Conservation (phyloP, 2,888 invertebrate genomes). For the Agrenia bidenticulata region DNA sequence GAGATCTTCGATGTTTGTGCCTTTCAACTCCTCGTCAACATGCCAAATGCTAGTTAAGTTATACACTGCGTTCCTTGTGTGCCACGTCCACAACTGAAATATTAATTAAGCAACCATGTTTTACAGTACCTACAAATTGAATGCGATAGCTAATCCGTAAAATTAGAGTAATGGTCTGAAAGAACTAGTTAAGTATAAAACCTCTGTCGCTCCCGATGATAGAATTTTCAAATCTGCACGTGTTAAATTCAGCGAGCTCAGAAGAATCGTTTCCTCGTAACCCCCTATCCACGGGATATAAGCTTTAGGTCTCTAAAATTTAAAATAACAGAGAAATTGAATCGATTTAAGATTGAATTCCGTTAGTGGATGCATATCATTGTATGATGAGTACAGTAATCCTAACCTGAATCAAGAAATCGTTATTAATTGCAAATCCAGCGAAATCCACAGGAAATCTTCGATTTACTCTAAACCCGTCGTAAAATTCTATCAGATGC, state of each 20-base stretch:
- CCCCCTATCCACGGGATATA: constrained; percentile 70
- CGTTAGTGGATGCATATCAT: too few relatives aligned
- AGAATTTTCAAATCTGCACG: constrained; percentile 70
- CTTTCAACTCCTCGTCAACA: too few relatives aligned
- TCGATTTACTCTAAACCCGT: constrained; percentile 70
- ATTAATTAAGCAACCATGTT: not conserved
- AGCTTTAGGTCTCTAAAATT: constrained; percentile 61
- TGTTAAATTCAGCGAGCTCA: constrained; percentile 66
- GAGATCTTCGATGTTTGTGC: too few relatives aligned
- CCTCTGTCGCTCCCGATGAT: too few relatives aligned
- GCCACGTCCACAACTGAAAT: not conserved
- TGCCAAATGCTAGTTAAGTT: too few relatives aligned
- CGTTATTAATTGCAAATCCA: constrained; percentile 71
- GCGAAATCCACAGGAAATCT: constrained; percentile 79
- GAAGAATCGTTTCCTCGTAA: constrained; percentile 75
- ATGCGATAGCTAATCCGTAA: too few relatives aligned
- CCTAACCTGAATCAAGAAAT: constrained; percentile 59
- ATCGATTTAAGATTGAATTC: not conserved
- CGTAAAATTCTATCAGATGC: constrained; percentile 68
- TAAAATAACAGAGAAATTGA: not conserved
- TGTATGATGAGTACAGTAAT: too few relatives aligned
- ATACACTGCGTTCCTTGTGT: too few relatives aligned
- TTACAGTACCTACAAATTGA: too few relatives aligned
- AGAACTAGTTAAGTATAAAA: too few relatives aligned
- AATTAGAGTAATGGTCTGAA: too few relatives aligned